Percentiles rank a stretch among this genome's conserved stretches.
Conservation (phyloP, 2,797 vertebrate genomes). For the Sylvia borin region DNA sequence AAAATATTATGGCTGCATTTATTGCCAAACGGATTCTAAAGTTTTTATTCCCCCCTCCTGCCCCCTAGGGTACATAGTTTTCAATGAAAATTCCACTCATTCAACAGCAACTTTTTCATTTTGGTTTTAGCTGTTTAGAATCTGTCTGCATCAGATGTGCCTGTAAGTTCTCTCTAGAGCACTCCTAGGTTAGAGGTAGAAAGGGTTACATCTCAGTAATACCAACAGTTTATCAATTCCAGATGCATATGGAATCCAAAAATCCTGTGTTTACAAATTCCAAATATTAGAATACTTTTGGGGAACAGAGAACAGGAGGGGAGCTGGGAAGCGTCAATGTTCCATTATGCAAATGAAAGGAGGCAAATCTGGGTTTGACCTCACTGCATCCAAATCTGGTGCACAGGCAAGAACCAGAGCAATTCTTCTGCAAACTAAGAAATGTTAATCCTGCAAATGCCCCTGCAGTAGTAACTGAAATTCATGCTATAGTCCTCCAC, state of each 20-base stretch:
- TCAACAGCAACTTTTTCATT: conserved; percentile 29
- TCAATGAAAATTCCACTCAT: conserved; percentile 25
- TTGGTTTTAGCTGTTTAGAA: conserved; percentile 9
- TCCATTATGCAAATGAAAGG: not conserved
- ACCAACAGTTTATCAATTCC: conserved; percentile 39
- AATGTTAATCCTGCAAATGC: not conserved
- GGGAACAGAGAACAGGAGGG: conserved; percentile 3
- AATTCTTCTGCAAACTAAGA: not conserved
- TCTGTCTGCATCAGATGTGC: conserved; percentile 6
- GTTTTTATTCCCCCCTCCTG: not conserved
- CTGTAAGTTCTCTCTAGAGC: not conserved
- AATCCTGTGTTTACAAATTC: conserved; percentile 52
- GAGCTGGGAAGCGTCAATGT: not conserved
- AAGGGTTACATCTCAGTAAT: conserved; percentile 32
- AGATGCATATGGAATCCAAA: conserved; percentile 49
- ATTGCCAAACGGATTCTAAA: not conserved
- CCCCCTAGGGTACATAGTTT: not conserved
- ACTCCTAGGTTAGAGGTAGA: conserved; percentile 19
- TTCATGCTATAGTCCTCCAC: not conserved
- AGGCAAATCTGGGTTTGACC: not conserved
- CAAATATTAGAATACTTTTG: conserved; percentile 17
- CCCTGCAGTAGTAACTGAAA: not conserved
- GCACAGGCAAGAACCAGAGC: not conserved
- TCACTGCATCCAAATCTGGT: not conserved
- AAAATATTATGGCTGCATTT: not conserved